These are phyloP conservation scores for Trididemnum nubilum DNA, from an alignment of 23 tunicate genomes.

Conservation along the genomic window DNA sequence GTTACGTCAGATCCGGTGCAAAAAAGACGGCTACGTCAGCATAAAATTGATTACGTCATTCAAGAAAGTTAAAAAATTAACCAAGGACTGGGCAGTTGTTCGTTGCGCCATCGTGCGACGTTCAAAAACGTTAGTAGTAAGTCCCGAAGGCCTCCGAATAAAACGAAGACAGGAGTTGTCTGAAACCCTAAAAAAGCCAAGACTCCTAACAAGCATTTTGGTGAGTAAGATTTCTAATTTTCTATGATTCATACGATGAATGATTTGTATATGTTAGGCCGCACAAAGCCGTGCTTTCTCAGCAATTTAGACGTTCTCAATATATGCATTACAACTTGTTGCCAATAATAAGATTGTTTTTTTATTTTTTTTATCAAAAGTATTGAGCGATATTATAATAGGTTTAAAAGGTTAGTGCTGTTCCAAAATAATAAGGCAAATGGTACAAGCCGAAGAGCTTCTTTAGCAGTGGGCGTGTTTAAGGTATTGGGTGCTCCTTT, in stretches of 20 bases:
- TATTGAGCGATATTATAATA: no score
- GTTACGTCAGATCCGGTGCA: slow-evolving; percentile 94
- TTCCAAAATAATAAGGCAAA: no score
- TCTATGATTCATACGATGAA: neutral
- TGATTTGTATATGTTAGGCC: neutral
- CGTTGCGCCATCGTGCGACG: slow-evolving; percentile 92
- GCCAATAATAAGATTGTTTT: no score
- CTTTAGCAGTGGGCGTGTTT: no score
- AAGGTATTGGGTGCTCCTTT: no score
- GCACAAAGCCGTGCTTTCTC: no score
- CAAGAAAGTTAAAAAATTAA: slow-evolving; percentile 90
- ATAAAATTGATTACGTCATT: slow-evolving; percentile 86
- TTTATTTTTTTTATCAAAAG: no score
- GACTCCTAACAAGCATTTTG: slow-evolving; percentile 85
- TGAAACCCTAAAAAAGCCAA: slow-evolving; percentile 73
- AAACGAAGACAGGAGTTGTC: slow-evolving; percentile 58
- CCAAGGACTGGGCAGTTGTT: slow-evolving; percentile 85
- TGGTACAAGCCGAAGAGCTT: no score
- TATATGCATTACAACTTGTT: neutral
- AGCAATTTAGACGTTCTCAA: neutral
- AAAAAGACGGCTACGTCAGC: slow-evolving; percentile 95
- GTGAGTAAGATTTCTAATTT: slow-evolving; percentile 56
- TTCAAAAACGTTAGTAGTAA: slow-evolving; percentile 62
- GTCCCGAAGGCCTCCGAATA: slow-evolving; percentile 82
- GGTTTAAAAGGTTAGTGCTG: no score